These are phyloP conservation scores for Pteronura brasiliensis DNA, from an alignment of 2,113 vertebrate genomes.

Conservation along the genomic window DNA sequence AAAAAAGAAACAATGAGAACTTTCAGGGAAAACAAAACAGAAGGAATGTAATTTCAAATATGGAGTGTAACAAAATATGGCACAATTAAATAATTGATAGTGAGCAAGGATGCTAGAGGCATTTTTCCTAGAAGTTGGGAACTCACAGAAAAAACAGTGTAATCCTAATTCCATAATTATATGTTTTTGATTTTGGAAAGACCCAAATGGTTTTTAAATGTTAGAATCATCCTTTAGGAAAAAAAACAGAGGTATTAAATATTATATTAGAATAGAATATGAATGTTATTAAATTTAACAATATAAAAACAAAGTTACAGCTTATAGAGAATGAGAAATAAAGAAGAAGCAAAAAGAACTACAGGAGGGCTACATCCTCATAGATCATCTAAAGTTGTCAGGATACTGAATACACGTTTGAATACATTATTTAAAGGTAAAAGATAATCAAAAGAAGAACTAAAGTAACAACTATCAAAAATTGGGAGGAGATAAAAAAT, in stretches of 20 bases:
- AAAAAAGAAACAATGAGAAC: neutral
- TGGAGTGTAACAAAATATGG: neutral
- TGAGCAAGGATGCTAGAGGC: neutral
- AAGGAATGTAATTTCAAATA: neutral
- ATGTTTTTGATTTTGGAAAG: neutral
- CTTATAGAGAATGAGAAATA: neutral
- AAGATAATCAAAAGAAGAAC: neutral
- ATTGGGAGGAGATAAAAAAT: neutral
- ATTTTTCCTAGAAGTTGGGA: neutral
- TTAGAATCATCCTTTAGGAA: neutral
- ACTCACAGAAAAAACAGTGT: neutral
- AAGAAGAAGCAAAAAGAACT: neutral
- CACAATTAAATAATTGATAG: neutral
- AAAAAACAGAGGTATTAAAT: neutral
- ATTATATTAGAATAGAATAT: neutral
- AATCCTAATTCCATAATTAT: neutral
- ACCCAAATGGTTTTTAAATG: neutral
- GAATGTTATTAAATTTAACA: neutral
- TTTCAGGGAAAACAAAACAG: neutral
- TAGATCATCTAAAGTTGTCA: neutral
- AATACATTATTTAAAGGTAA: neutral
- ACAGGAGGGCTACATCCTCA: neutral
- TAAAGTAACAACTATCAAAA: neutral
- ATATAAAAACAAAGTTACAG: neutral
- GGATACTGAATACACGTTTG: neutral